A percentile compares a stretch with the other conserved stretches of the same genome.
Conservation (phyloP, 2,113 vertebrate genomes). For the Dendropsophus ebraccatus region DNA sequence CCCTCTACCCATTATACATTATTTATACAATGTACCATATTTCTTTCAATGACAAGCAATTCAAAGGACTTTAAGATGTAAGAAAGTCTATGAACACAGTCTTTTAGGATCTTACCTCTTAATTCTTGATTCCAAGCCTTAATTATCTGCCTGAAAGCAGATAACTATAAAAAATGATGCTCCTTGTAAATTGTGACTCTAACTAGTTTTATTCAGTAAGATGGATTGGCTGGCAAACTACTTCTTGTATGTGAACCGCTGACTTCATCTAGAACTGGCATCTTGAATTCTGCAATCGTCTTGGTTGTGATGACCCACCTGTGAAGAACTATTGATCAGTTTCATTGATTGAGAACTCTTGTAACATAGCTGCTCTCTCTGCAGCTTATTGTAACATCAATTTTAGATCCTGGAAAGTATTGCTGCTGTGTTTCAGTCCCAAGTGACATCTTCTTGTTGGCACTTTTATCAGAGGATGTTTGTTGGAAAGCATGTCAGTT, state of each 20-base stretch:
- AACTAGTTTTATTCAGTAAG: constrained; percentile 13
- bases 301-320: constrained; percentile 20
- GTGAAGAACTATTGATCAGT: constrained; percentile 31
- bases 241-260: background rate
- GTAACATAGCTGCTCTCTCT: constrained; percentile 36
- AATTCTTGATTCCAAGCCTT: background rate
- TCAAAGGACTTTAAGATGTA: background rate
- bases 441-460: background rate
- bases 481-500: background rate
- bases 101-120: background rate
- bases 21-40: background rate
- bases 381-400: constrained; percentile 42
- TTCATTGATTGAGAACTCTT: constrained; percentile 38
- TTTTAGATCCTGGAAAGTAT: constrained; percentile 19
- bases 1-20: background rate
- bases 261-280: constrained; percentile 28
- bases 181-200: constrained; percentile 9
- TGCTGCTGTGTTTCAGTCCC: constrained; percentile 19
- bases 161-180: background rate
- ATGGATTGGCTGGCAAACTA: constrained; percentile 7
- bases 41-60: background rate
- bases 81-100: background rate
- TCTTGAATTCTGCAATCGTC: constrained; percentile 12
- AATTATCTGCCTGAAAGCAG: background rate
- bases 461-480: constrained; percentile 28